Conservation (phyloP, 2,888 invertebrate genomes). For the Ophonus ardosiacus region DNA sequence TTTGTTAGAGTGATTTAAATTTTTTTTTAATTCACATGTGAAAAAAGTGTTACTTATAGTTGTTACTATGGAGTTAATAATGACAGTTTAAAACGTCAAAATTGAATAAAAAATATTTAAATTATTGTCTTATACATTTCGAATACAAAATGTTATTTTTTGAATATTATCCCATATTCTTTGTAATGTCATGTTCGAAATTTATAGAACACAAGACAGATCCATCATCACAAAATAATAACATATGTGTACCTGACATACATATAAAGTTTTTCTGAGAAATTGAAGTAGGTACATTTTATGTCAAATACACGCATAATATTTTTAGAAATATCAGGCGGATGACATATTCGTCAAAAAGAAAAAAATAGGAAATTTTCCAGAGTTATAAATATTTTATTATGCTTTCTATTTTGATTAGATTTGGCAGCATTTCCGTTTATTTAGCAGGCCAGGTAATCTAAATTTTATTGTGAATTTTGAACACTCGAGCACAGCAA, state of each 20-base stretch:
- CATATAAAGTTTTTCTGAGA: background rate
- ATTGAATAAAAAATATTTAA: background rate
- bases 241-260: constrained; percentile 9
- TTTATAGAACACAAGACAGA: constrained; percentile 13
- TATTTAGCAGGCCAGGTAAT: too few species aligned
- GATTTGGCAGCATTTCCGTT: too few species aligned
- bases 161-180: background rate
- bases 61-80: too few species aligned
- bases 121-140: background rate
- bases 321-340: background rate
- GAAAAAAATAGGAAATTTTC: too few species aligned
- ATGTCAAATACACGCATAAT: background rate
- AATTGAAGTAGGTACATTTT: background rate
- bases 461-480: too few species aligned
- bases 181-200: background rate
- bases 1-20: too few species aligned
- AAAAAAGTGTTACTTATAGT: too few species aligned
- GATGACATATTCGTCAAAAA: background rate
- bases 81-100: too few species aligned
- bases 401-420: too few species aligned
- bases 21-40: too few species aligned
- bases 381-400: too few species aligned
- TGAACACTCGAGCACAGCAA: too few species aligned
- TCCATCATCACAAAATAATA: constrained; percentile 20
- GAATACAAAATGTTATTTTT: constrained; percentile 6